Evolutionary conservation across 2,797 vertebrate species (phyloP), one percentile per base, ranked within the genome.

Genomic region (Danio kyathit): DNA sequence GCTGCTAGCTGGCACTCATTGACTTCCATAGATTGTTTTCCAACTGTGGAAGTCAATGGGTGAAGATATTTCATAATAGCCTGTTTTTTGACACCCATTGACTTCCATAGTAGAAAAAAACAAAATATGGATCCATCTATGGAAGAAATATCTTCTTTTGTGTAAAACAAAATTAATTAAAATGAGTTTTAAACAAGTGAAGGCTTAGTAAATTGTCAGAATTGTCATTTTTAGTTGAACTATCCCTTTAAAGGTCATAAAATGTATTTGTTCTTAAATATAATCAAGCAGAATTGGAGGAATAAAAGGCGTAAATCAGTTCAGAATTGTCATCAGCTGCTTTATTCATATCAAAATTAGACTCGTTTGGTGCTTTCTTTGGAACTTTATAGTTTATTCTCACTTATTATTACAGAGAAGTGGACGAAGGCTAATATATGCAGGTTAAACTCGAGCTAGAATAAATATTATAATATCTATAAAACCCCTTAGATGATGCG

Each of bases 311-410:
- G 29, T 48, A n/a, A 43, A 59, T n/a, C 29, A 29, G 16, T 43
- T 56, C 7, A 66, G 63, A 76, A 40, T 48, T 57, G 16, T n/a
- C 48, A 17, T 76, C 83, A 72, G 75, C 79, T 88, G 83, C 85
- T 71, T 40, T 6, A 74, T 70, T 67, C 82, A 77, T 80, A 85
- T 85, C 41, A 48, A n/a, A 78, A 77, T 81, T 74, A 71, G 78
- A 78, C 79, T 67, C 48, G 56, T 41, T 57, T 17, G 46, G 49
- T 65, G 64, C 21, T 66, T 60, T 19, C 17, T 38, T 79, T 71
- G 60, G 56, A 48, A 46, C 40, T 67, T 57, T 64, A 43, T n/a
- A 43, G 21, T 21, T 59, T 38, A n/a, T 43, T 66, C 9, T 21
- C 14, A 48, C 17, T 57, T 17, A 54, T 41, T 74, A 60, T 46